phyloP scores from a whole-genome alignment of 35 echinoderm and acorn worm species.

The Ophioderma brevispina region DNA sequence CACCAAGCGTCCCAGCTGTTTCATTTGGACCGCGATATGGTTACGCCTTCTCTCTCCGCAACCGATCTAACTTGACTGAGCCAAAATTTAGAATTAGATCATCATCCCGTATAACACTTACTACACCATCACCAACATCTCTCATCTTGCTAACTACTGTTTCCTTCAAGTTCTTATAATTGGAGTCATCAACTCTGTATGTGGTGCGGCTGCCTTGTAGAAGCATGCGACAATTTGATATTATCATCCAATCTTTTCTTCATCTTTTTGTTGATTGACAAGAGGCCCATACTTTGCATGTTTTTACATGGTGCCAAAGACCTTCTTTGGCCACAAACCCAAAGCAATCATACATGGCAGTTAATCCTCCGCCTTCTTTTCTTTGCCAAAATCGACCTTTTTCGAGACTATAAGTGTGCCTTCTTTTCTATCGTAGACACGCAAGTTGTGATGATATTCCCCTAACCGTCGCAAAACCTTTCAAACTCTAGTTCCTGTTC shows the following conservation, averaged over 20 bases:
- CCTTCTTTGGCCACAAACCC: conserved; percentile 13
- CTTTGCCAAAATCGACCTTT: conserved; percentile 4
- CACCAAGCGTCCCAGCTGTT: neutral
- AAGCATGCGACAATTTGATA: conserved; percentile 17
- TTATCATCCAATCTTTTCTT: neutral
- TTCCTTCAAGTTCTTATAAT: neutral
- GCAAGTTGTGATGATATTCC: conserved; percentile 23
- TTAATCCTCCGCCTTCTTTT: conserved; percentile 19
- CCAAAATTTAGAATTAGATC: conserved; percentile 19
- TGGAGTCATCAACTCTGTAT: too few species aligned
- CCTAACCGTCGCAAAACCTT: conserved; percentile 21
- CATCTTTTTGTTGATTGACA: conserved; percentile 10
- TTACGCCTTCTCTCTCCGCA: neutral
- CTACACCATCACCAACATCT: neutral
- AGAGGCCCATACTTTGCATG: conserved; percentile 16
- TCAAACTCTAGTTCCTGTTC: conserved; percentile 14
- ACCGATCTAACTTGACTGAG: neutral
- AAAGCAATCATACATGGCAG: conserved; percentile 33
- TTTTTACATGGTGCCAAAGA: conserved; percentile 13
- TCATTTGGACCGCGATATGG: conserved; percentile 2
- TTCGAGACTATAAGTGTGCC: conserved; percentile 8
- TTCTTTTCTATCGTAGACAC: conserved; percentile 31
- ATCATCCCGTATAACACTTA: too few species aligned
- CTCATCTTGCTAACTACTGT: neutral
- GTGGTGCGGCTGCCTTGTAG: neutral